Percentiles rank a stretch among this genome's conserved stretches.
Conservation (phyloP, 1,140 invertebrate genomes). For the Drosophila quadrilineata region DNA sequence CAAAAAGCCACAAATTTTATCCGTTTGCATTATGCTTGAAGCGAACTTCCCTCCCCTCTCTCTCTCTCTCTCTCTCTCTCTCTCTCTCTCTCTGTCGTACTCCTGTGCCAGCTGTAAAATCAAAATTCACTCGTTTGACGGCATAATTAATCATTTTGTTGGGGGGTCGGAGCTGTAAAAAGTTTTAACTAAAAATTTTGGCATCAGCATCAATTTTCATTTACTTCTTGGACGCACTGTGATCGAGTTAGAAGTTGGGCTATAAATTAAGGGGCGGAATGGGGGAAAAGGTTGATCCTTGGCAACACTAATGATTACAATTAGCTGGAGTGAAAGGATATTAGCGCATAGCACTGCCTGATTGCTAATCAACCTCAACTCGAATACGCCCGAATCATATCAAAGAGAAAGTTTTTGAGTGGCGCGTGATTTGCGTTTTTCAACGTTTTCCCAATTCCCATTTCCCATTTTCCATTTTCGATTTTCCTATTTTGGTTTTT, state of each 20-base stretch:
- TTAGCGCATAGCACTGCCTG: slow-evolving; percentile 46
- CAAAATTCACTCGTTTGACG: slow-evolving; percentile 66
- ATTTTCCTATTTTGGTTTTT: slow-evolving; percentile 46
- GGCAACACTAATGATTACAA: slow-evolving; percentile 66
- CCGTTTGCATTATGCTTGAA: slow-evolving; percentile 17
- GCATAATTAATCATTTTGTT: slow-evolving; percentile 74
- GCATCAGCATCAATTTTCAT: slow-evolving; percentile 72
- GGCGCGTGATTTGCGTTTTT: slow-evolving; percentile 69
- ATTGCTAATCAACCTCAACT: slow-evolving; percentile 73
- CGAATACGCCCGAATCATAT: slow-evolving; percentile 50
- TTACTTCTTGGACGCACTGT: slow-evolving; percentile 40
- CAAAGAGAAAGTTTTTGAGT: slow-evolving; percentile 45
- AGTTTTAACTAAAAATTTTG: slow-evolving; percentile 64
- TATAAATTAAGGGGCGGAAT: background rate
- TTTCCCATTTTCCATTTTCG: background rate
- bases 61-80: slow-evolving; percentile 9
- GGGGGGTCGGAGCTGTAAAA: background rate
- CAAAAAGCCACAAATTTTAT: slow-evolving; percentile 47
- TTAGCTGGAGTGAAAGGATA: slow-evolving; percentile 37
- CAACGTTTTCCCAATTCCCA: slow-evolving; percentile 1
- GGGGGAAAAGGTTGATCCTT: background rate
- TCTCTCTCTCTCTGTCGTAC: slow-evolving; percentile 26
- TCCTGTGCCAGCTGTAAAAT: too few species aligned
- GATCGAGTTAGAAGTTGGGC: slow-evolving; percentile 7
- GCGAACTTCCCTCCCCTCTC: background rate